Percentiles rank a stretch among this genome's conserved stretches.
Conservation (phyloP, 2,113 vertebrate genomes). For the Channa argus region DNA sequence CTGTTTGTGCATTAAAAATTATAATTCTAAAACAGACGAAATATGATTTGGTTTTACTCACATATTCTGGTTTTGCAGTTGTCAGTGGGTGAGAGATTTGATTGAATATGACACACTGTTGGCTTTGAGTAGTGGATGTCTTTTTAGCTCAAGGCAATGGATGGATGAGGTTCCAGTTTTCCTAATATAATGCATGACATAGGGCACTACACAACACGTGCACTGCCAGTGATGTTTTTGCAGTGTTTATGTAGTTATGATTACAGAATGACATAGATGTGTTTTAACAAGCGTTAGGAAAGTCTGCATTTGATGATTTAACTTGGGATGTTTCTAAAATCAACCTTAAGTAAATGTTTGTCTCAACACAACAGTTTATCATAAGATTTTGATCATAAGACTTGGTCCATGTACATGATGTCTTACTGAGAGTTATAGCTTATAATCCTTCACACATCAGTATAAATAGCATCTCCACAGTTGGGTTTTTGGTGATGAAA, state of each 20-base stretch:
- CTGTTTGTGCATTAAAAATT: slow-evolving; percentile 2
- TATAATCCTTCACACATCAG: too few relatives aligned
- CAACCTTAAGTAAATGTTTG: not conserved
- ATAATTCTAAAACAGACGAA: not conserved
- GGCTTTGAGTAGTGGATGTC: slow-evolving; percentile 1
- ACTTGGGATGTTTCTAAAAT: not conserved
- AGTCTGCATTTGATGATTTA: not conserved
- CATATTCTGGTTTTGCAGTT: not conserved
- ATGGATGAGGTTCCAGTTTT: slow-evolving; percentile 4
- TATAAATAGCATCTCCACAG: too few relatives aligned
- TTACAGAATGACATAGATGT: too few relatives aligned
- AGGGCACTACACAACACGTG: not conserved
- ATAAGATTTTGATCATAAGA: not conserved
- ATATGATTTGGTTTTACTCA: slow-evolving; percentile 12
- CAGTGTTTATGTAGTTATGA: too few relatives aligned
- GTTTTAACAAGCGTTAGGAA: too few relatives aligned
- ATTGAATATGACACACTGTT: slow-evolving; percentile 7
- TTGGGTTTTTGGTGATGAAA: too few relatives aligned
- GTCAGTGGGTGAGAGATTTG: slow-evolving; percentile 9
- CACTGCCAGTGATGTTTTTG: too few relatives aligned
- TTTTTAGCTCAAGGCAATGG: slow-evolving; percentile 12
- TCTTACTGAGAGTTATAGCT: too few relatives aligned
- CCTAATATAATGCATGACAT: not conserved
- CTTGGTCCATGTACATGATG: not conserved
- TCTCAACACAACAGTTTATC: not conserved